Base-by-base conservation (phyloP, 1,140 invertebrate genomes). In the Drosophila sturtevanti region DNA sequence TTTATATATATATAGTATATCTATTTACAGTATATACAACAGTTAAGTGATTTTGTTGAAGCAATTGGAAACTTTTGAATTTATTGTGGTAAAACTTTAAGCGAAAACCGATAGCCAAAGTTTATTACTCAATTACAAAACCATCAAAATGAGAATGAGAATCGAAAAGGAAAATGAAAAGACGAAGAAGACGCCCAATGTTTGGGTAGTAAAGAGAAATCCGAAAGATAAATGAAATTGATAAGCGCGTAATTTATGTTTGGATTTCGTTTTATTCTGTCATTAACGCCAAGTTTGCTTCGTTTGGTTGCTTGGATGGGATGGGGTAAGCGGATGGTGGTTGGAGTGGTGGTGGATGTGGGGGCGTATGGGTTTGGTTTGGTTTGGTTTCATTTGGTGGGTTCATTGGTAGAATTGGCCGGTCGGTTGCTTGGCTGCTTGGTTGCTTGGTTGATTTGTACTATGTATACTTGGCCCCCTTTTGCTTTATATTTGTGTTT, bases 81-180 rank as follows among this genome's bases (percentile, higher is more conserved):
- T 85, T 86, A 85, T 85, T 86, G 67, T 81, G 70, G 70, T 61
- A 59, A 77, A 63, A 77, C 59, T 61, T 56, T 35, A 34, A 41
- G 48, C 55, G 24, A 38, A 41, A 80, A 84, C 70, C 79, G 79
- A 78, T 87, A 73, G 41, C 77, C 85, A 69, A 89, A 89, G 76
- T 90, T 90, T 90, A 90, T 90, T 90, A 90, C 87, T 90, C 87
- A 90, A 90, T 90, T 90, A 90, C 87, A 90, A 87, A 90, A 76
- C 82, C 87, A 90, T 90, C 87, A 84, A 90, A 90, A 80, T 66
- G 79, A 80, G 78, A 84, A 77, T 64, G 70, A 74, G 77, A 84
- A 68, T 72, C 63, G 77, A 80, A 77, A 66, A 56, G 14, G 37
- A 56, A 27, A 55, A 31, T 14, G 54, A 56, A 82, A 72, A 62